phyloP scores from a whole-genome alignment of 2,797 vertebrate genomes.

The Lophotriccus pileatus region DNA sequence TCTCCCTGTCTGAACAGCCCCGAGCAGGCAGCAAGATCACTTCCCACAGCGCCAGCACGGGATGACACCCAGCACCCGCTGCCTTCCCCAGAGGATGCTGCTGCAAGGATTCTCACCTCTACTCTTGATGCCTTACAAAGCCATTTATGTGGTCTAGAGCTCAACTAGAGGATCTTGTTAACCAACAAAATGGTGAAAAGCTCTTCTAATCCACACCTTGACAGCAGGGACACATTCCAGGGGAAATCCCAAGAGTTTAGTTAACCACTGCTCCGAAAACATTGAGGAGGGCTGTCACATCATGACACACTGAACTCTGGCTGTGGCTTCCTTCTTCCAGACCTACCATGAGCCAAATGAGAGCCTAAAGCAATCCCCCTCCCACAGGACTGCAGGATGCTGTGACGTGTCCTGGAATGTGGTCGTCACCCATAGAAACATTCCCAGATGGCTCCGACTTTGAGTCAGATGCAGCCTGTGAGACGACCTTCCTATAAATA shows the following conservation, averaged over 20 bases:
- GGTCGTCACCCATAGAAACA: neutral
- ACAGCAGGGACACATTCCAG: neutral
- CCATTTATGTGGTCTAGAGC: neutral
- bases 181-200: neutral
- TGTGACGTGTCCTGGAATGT: neutral
- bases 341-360: neutral
- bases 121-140: neutral
- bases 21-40: rapidly evolving
- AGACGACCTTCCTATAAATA: neutral
- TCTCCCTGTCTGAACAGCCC: neutral
- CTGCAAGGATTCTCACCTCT: neutral
- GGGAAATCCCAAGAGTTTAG: neutral
- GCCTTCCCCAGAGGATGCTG: neutral
- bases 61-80: neutral
- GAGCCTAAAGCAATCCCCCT: neutral
- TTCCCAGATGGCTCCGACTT: neutral
- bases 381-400: neutral
- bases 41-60: neutral
- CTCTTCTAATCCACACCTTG: neutral
- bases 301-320: neutral
- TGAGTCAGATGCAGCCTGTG: neutral
- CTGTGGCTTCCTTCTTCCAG: neutral
- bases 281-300: neutral
- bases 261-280: neutral
- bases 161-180: neutral